Percentiles rank a stretch among this genome's conserved stretches.
phyloP scores from a whole-genome alignment of 2,797 vertebrate genomes.

The Pseudochirops corinnae region DNA sequence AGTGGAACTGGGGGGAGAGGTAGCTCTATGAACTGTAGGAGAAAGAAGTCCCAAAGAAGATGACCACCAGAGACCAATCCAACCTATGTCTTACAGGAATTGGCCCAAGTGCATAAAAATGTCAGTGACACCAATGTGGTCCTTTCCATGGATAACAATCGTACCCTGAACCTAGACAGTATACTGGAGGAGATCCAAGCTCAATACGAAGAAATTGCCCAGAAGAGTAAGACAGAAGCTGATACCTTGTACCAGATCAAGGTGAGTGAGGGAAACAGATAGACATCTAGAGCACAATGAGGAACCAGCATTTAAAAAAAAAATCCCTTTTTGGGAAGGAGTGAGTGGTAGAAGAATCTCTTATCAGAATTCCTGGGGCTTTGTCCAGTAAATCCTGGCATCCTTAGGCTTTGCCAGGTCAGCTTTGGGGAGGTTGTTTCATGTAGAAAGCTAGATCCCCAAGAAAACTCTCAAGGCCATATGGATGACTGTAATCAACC shows the following conservation, averaged over 20 bases:
- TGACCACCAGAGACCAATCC: background rate
- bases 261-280: slow-evolving; percentile 75
- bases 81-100: slow-evolving; percentile 82
- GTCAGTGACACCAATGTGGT: slow-evolving; percentile 86
- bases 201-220: slow-evolving; percentile 86
- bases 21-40: background rate
- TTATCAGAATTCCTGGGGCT: background rate
- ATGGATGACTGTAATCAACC: background rate
- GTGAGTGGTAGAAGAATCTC: background rate
- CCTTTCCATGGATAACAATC: slow-evolving; percentile 82
- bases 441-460: background rate
- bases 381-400: background rate
- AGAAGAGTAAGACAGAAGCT: slow-evolving; percentile 85
- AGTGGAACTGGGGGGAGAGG: background rate
- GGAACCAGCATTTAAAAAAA: too few species aligned
- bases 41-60: background rate
- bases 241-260: slow-evolving; percentile 89
- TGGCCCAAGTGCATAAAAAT: slow-evolving; percentile 87
- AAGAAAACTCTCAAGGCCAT: background rate
- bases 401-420: background rate
- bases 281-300: background rate
- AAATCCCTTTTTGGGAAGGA: background rate
- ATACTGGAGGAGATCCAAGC: slow-evolving; percentile 84
- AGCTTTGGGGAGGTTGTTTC: background rate
- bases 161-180: slow-evolving; percentile 87